Conservation (phyloP, 2,888 invertebrate genomes). For the Idaea aversata region DNA sequence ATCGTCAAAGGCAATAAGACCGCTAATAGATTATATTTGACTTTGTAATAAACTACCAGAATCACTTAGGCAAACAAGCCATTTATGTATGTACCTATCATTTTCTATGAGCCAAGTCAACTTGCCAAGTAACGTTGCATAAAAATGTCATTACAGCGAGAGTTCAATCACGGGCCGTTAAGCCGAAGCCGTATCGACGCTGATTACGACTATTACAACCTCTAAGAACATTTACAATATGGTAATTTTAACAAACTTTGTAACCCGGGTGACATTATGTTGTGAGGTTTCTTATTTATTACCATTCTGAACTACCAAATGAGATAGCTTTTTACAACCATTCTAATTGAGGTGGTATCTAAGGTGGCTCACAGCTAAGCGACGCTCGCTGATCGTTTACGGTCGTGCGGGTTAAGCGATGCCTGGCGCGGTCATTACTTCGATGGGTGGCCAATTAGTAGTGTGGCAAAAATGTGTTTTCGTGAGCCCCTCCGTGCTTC, state of each 20-base stretch:
- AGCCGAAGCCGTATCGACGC: conserved; percentile 4
- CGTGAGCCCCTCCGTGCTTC: no score
- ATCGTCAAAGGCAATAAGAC: conserved; percentile 4
- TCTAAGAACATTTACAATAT: background rate
- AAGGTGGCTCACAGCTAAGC: no score
- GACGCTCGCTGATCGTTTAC: no score
- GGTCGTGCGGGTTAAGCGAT: no score
- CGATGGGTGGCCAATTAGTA: no score
- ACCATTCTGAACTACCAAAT: background rate
- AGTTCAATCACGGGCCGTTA: conserved; percentile 8
- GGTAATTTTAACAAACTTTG: background rate
- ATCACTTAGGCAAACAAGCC: background rate
- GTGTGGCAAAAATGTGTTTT: no score
- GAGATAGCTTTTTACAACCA: no score
- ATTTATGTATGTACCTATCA: background rate
- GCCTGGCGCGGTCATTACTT: no score
- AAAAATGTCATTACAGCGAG: conserved; percentile 17
- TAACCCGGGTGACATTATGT: background rate
- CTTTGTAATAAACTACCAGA: background rate
- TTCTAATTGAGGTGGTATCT: no score
- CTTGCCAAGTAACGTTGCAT: background rate
- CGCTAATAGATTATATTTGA: conserved; percentile 5
- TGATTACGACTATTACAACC: background rate
- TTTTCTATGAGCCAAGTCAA: background rate
- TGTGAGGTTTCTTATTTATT: background rate